phyloP scores from a whole-genome alignment of 2,113 vertebrate species.

The Pelmatolapia mariae region DNA sequence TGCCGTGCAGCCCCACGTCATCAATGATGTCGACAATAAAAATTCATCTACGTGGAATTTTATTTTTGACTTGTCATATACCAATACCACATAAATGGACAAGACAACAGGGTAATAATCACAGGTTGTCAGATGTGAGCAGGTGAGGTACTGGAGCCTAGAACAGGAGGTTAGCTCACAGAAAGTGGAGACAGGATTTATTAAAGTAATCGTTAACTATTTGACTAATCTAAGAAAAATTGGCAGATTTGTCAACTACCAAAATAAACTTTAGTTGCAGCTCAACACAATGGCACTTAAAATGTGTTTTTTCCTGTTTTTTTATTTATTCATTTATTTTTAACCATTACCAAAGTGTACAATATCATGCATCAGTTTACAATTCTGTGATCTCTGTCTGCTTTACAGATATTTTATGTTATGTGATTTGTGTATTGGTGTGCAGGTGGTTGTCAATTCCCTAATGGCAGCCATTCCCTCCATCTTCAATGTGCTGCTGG shows the following conservation, averaged over 20 bases:
- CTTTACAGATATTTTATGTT: neutral
- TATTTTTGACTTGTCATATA: neutral
- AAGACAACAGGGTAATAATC: neutral
- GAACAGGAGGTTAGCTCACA: neutral
- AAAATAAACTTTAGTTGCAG: neutral
- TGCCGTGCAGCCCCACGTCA: neutral
- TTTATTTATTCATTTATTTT: neutral
- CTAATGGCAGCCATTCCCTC: conserved; percentile 96
- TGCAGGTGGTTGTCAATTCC: conserved; percentile 95
- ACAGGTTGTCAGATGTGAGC: neutral
- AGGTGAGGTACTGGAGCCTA: neutral
- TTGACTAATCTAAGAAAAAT: neutral
- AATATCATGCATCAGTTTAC: neutral
- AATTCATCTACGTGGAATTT: neutral
- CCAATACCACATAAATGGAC: neutral
- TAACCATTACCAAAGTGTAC: neutral
- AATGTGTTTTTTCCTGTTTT: conserved; percentile 34
- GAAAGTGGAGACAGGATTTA: neutral
- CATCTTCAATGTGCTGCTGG: conserved; percentile 97
- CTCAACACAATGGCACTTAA: neutral
- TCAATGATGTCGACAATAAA: neutral
- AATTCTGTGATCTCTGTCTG: neutral
- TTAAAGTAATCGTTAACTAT: neutral
- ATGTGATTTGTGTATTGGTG: neutral
- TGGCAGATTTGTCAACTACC: neutral